phyloP scores from a whole-genome alignment of 2,797 vertebrate genomes.

The Coregonus ussuriensis region DNA sequence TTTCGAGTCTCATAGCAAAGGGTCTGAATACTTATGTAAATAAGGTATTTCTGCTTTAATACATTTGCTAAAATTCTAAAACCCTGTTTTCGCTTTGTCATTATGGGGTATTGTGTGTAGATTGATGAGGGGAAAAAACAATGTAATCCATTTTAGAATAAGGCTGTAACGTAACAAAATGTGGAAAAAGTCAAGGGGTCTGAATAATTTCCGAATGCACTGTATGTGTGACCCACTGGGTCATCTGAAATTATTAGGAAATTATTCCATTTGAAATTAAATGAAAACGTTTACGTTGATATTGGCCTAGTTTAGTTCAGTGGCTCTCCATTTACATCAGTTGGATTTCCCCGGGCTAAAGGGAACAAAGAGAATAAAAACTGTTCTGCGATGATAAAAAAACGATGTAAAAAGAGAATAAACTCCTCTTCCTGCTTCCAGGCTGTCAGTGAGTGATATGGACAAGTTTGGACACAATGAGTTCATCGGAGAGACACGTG shows the following conservation, averaged over 20 bases:
- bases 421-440: constrained; percentile 48
- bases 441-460: constrained; percentile 95
- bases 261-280: not conserved
- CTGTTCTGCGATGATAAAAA: not conserved
- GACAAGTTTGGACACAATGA: constrained; percentile 98
- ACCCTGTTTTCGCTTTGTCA: no score
- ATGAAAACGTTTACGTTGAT: not conserved
- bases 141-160: no score
- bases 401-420: not conserved
- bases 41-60: no score
- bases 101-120: no score
- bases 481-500: constrained; percentile 94
- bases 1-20: no score
- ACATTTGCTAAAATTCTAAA: no score
- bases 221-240: not conserved
- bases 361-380: not conserved
- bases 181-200: no score
- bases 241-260: not conserved
- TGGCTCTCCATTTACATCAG: not conserved
- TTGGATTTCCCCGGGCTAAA: not conserved
- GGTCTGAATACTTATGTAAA: no score
- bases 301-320: not conserved
- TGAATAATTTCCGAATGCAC: no score
- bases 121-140: no score
- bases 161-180: no score